phyloP scores from a whole-genome alignment of 1,140 invertebrate species.

The Heliconius nattereri region DNA sequence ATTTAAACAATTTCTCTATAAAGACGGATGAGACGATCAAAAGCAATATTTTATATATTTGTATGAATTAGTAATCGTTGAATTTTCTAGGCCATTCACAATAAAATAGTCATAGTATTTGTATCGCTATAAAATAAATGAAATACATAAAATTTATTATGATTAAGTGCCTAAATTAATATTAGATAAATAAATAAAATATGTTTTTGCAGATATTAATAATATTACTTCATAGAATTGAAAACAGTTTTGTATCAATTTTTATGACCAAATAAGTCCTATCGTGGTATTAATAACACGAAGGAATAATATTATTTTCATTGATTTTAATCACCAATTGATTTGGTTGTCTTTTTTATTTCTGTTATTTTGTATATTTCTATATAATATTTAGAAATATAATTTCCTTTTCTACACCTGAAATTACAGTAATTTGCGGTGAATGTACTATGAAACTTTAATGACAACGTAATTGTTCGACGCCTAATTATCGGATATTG shows the following conservation, averaged over 20 bases:
- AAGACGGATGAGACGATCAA: constrained; percentile 52
- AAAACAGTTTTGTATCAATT: background rate
- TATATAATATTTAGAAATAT: background rate
- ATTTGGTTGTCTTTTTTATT: no score
- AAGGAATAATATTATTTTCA: no score
- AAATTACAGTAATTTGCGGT: constrained; percentile 12
- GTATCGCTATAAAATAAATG: background rate
- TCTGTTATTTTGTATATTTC: background rate
- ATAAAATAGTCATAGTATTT: constrained; percentile 5
- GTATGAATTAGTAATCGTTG: constrained; percentile 3
- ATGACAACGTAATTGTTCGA: constrained; percentile 17
- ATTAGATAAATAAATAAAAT: background rate
- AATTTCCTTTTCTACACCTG: background rate
- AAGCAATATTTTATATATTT: constrained; percentile 38
- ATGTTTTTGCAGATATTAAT: background rate
- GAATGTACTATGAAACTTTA: constrained; percentile 17
- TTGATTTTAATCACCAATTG: no score
- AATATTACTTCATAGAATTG: background rate
- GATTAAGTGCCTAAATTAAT: background rate
- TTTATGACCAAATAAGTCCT: background rate
- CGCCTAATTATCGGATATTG: constrained; percentile 18
- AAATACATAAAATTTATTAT: background rate
- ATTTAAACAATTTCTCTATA: background rate
- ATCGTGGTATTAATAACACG: no score
- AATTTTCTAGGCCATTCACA: constrained; percentile 31